phyloP scores from a whole-genome alignment of 1,140 invertebrate genomes.

The Philopotamus ludificatus region DNA sequence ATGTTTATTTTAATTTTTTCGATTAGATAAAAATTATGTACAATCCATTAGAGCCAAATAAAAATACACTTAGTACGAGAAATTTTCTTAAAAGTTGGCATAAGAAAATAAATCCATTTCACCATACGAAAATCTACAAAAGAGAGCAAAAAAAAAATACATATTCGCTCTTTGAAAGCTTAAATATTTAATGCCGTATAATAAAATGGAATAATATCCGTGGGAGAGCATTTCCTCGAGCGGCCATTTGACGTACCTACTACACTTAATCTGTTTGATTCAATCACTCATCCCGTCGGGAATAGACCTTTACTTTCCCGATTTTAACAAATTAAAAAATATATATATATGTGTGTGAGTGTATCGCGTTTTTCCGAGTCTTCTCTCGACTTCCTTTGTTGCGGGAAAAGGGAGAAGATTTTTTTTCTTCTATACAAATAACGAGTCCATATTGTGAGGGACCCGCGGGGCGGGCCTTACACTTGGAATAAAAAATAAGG shows the following conservation, averaged over 20 bases:
- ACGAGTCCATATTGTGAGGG: not conserved
- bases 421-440: not conserved
- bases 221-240: not conserved
- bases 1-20: too few relatives aligned
- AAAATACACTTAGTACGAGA: too few relatives aligned
- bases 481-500: not conserved
- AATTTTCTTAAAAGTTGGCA: too few relatives aligned
- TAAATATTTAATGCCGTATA: too few relatives aligned
- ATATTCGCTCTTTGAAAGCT: too few relatives aligned
- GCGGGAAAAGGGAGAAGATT: not conserved
- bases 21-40: too few relatives aligned
- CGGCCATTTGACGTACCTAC: not conserved
- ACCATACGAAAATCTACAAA: too few relatives aligned
- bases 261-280: not conserved
- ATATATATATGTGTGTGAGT: not conserved
- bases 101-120: too few relatives aligned
- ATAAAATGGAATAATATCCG: too few relatives aligned
- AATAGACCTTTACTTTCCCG: not conserved
- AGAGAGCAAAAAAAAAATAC: too few relatives aligned
- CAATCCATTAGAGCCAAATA: too few relatives aligned
- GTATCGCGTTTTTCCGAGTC: not conserved
- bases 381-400: not conserved
- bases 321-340: not conserved
- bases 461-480: not conserved
- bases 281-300: not conserved